Evolutionary conservation across 2,797 vertebrate species (phyloP), one percentile per base, ranked within the genome.

Genomic region (Periparus ater): DNA sequence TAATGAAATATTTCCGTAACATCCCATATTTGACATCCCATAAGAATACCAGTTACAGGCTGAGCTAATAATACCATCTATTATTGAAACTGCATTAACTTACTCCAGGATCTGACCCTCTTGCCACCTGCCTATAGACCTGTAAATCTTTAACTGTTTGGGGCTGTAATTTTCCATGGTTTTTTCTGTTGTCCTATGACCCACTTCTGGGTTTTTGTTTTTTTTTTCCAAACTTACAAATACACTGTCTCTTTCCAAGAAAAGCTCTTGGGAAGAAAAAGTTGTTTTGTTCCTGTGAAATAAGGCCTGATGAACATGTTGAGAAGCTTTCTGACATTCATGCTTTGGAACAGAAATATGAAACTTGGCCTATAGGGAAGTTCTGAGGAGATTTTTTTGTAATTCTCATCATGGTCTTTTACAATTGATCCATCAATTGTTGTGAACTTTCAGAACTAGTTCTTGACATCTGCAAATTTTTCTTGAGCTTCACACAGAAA

Each of bases 1-100:
- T 71, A 95, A 96, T 76, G n/a, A 92, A 95, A 96, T 71, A 90
- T 90, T 96, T 95, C 89, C 40, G 1, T 82, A 90, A 89, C 80
- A 55, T 94, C 54, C 42, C 80, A 7, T 73, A 42, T 88, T 83
- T 94, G 84, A 91, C 61, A 71, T 92, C 88, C 72, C 57, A 25
- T 93, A 88, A 86, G 90, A 73, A 68, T 79, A 77, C 34, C 66
- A 76, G 55, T 40, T 91, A 86, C 47, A 76, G 36, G 27, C 66
- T 84, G 85, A 91, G 60, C 91, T 94, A 94, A 84, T 90, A 92
- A 57, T 84, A 96, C 27, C 38, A 67, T 9, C 22, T 91, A 68
- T 40, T 85, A 82, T 4, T 65, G 75, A 91, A 92, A 88, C 40
- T 76, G 55, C 34, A 61, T 34, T 50, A 91, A 50, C 29, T 45